A percentile compares a stretch with the other conserved stretches of the same genome.
phyloP scores from a whole-genome alignment of 2,888 invertebrate genomes.

The Mesopsocus fuscifrons region DNA sequence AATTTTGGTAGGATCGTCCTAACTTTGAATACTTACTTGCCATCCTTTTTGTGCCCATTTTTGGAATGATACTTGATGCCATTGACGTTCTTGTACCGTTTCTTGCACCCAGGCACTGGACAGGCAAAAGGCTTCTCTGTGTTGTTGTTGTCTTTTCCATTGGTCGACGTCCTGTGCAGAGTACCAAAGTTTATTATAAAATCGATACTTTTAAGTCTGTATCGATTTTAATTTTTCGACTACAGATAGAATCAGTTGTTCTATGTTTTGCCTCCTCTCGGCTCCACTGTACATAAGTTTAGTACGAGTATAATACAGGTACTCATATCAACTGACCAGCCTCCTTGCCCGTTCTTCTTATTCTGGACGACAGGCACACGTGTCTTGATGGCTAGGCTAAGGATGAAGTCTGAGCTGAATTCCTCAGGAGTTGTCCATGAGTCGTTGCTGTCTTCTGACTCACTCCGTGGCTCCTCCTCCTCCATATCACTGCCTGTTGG shows the following conservation, averaged over 20 bases:
- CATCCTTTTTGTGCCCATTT: slow-evolving; percentile 70
- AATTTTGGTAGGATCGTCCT: too few species aligned
- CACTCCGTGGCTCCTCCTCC: slow-evolving; percentile 44
- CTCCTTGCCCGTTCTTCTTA: slow-evolving; percentile 5
- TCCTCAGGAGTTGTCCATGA: slow-evolving; percentile 62
- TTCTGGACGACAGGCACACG: slow-evolving; percentile 7
- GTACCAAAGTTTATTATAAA: slow-evolving; percentile 22
- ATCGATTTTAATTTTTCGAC: slow-evolving; percentile 17
- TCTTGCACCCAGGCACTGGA: slow-evolving; percentile 71
- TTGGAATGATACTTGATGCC: slow-evolving; percentile 78
- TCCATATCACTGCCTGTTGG: slow-evolving; percentile 45
- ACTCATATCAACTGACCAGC: slow-evolving; percentile 9
- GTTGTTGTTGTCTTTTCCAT: slow-evolving; percentile 19
- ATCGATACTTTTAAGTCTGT: slow-evolving; percentile 11
- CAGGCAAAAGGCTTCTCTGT: slow-evolving; percentile 65
- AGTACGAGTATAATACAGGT: too few species aligned
- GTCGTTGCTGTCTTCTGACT: slow-evolving; percentile 65
- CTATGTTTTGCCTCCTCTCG: too few species aligned
- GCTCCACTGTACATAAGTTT: too few species aligned
- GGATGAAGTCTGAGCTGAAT: slow-evolving; percentile 58
- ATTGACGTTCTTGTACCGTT: slow-evolving; percentile 73
- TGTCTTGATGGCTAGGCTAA: slow-evolving; percentile 26
- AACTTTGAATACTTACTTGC: slow-evolving; percentile 42
- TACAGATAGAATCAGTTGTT: too few species aligned
- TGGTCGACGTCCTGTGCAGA: slow-evolving; percentile 5